Conservation (phyloP, 2,797 vertebrate species). For the Xiphorhynchus erythropygius region DNA sequence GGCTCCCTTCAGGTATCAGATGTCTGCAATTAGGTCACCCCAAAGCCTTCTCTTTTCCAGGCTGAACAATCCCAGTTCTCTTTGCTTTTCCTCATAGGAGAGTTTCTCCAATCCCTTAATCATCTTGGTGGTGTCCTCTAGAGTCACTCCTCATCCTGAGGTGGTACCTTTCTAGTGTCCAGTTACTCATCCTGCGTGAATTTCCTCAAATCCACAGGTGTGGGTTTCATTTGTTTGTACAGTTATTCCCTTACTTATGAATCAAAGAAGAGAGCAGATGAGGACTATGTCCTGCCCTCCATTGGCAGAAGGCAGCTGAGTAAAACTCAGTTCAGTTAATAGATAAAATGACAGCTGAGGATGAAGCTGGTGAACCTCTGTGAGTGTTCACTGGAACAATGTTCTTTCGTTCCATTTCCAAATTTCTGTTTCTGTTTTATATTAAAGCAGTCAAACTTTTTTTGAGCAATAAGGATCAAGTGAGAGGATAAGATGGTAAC, state of each 20-base stretch:
- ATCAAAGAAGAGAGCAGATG: not conserved
- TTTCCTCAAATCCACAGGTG: not conserved
- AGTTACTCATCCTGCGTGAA: not conserved
- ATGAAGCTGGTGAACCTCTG: not conserved
- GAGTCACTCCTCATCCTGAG: not conserved
- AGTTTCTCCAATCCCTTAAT: not conserved
- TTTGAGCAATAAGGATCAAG: not conserved
- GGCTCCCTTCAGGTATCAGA: not conserved
- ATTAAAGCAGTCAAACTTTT: not conserved
- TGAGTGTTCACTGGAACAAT: not conserved
- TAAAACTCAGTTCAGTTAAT: not conserved
- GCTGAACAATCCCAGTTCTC: not conserved
- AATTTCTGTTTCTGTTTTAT: not conserved
- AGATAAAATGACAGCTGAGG: not conserved
- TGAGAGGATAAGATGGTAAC: not conserved
- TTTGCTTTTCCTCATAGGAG: not conserved
- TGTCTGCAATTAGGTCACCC: not conserved
- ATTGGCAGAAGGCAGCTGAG: not conserved
- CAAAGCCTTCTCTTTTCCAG: not conserved
- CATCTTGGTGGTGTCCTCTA: not conserved
- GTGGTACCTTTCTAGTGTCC: not conserved
- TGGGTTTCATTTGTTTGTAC: not conserved
- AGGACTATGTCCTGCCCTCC: not conserved
- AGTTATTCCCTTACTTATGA: not conserved
- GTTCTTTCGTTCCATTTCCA: not conserved